Evolutionary conservation across 2,113 vertebrate genomes (phyloP).

Genomic region (Aphyosemion australe): DNA sequence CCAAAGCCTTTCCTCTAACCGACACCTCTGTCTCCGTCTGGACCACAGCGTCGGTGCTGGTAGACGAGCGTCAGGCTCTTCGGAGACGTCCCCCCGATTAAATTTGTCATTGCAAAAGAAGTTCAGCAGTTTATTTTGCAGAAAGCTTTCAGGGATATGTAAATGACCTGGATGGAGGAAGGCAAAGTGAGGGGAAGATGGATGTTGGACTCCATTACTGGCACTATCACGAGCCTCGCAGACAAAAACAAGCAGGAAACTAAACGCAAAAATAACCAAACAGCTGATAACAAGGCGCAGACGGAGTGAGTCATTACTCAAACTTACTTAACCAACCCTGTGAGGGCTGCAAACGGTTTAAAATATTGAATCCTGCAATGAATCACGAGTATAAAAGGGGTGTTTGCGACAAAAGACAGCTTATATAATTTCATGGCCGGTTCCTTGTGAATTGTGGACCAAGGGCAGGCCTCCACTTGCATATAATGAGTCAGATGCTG

Average conservation of each 20-base stretch:
- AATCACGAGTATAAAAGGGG: conserved; percentile 19
- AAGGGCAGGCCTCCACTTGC: conserved; percentile 5
- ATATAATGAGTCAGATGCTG: neutral
- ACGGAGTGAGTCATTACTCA: conserved; percentile 27
- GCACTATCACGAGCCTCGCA: conserved; percentile 19
- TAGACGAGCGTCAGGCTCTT: conserved; percentile 52
- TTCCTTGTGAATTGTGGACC: conserved; percentile 7
- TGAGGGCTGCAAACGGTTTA: conserved; percentile 31
- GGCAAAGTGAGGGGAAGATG: conserved; percentile 20
- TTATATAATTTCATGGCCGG: neutral
- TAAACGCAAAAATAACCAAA: conserved; percentile 30
- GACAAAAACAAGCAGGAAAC: conserved; percentile 45
- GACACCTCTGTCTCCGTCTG: no score
- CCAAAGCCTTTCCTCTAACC: no score
- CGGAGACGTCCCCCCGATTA: conserved; percentile 45
- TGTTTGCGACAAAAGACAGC: conserved; percentile 9
- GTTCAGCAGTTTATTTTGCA: conserved; percentile 57
- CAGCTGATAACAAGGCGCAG: conserved; percentile 27
- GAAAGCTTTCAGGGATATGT: conserved; percentile 68
- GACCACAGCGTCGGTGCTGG: neutral
- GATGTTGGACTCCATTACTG: conserved; percentile 49
- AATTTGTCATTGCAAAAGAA: conserved; percentile 62
- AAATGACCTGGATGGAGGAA: conserved; percentile 44
- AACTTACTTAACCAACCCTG: neutral
- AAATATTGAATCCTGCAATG: conserved; percentile 12